Conservation (phyloP, 2,888 invertebrate species). For the Leptura quadrifasciata region DNA sequence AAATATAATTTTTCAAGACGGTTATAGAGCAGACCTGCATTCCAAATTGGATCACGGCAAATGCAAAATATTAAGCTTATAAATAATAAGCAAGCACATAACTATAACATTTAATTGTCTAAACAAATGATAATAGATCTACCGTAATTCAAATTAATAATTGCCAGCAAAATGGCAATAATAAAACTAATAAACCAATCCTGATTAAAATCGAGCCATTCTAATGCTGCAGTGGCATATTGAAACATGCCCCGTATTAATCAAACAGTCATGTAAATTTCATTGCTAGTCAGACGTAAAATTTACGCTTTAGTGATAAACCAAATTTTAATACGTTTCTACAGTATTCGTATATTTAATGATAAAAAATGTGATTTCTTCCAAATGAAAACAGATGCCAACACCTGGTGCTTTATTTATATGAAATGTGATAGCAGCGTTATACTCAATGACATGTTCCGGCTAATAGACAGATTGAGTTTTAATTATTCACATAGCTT, state of each 20-base stretch:
- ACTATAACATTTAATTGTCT: neutral
- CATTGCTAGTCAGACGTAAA: conserved; percentile 1
- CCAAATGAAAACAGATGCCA: conserved; percentile 22
- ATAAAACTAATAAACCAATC: conserved; percentile 3
- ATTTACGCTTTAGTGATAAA: neutral
- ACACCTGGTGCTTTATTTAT: conserved; percentile 14
- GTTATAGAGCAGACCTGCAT: too few species aligned
- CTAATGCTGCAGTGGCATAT: neutral
- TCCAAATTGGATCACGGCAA: too few species aligned
- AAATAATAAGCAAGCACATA: too few species aligned
- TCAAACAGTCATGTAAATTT: neutral
- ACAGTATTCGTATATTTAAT: neutral
- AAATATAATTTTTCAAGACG: too few species aligned
- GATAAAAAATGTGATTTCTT: conserved; percentile 20
- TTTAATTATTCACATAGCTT: conserved; percentile 38
- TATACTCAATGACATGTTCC: conserved; percentile 15
- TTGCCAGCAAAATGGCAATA: conserved; percentile 1
- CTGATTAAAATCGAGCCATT: neutral
- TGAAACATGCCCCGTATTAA: neutral
- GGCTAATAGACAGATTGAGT: conserved; percentile 42
- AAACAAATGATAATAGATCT: neutral
- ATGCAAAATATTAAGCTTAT: too few species aligned
- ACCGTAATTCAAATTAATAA: neutral
- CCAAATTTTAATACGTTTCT: neutral
- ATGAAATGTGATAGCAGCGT: conserved; percentile 13